phyloP scores from a whole-genome alignment of 2,888 invertebrate genomes.

The Synanthedon andrenaeformis region DNA sequence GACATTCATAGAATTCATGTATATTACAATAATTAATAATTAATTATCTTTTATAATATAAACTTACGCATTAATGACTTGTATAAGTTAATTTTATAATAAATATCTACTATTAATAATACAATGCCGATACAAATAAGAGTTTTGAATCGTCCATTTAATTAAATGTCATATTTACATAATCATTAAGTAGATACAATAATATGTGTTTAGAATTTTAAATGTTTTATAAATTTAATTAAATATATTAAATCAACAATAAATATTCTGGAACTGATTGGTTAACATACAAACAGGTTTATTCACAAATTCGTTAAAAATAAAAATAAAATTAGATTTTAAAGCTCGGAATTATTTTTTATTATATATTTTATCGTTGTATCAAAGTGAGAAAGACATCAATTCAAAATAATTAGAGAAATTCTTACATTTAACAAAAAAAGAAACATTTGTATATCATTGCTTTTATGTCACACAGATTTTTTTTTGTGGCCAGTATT shows the following conservation, averaged over 20 bases:
- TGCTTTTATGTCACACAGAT: too few relatives aligned
- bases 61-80: constrained; percentile 31
- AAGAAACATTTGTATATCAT: too few relatives aligned
- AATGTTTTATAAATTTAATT: too few relatives aligned
- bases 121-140: constrained; percentile 44
- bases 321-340: too few relatives aligned
- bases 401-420: too few relatives aligned
- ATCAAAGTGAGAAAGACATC: too few relatives aligned
- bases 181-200: constrained; percentile 25
- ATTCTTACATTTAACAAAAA: too few relatives aligned
- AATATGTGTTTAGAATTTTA: constrained; percentile 56
- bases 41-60: constrained; percentile 18
- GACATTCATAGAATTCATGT: constrained; percentile 43
- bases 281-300: too few relatives aligned
- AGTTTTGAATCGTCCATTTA: constrained; percentile 40
- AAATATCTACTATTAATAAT: constrained; percentile 22
- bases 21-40: constrained; percentile 19
- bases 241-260: constrained; percentile 12
- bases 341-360: too few relatives aligned
- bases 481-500: too few relatives aligned
- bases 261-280: constrained; percentile 10
- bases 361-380: too few relatives aligned
- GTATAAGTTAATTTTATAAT: constrained; percentile 26
- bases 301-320: too few relatives aligned
- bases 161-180: constrained; percentile 48